Base-by-base conservation (phyloP, 2,797 vertebrate species). In the Leucoraja ocellata region DNA sequence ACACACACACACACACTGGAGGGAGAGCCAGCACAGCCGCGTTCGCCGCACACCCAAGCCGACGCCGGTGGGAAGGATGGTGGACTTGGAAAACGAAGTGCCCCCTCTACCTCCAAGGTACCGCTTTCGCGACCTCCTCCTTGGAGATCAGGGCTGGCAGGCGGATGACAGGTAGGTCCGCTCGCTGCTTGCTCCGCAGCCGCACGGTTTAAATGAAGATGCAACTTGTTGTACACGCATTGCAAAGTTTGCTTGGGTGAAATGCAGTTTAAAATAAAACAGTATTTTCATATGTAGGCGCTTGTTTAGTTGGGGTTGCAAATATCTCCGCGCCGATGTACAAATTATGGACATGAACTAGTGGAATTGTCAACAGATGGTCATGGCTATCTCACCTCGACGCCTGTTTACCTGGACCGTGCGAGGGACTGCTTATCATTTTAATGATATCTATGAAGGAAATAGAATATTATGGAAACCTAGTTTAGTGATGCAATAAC, bases 71-170 rank as follows among this genome's bases (percentile, higher is more conserved):
- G 73, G 25, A 78, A 95, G 94, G 76, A 97, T 97, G 97, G 96
- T 96, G 91, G 96, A 97, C 93, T 93, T 96, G 95, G 97, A 97
- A 95, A 97, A 95, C 94, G 97, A 97, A 94, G 97, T 97, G 58
- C 96, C 96, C 9, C 96, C 97, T 93, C 96, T 97, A 10, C 97
- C 97, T 58, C 97, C 96, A 80, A 96, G 96, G 94, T 97, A 97
- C 95, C 95, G 96, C 93, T 97, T 97, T 94, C 96, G 96, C 93
- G 97, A 97, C 95, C 91, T 97, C 95, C 95, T 97, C 93, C 95
- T 97, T 18, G 97, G 97, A 86, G 97, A 97, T 80, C 97, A 97
- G 94, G 96, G 96, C 93, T 97, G 96, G 96, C 96, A 96, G 93
- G 97, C 96, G 94, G 96, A 97, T 93, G 96, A 96, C 95, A 97